Evolutionary conservation across 2,888 invertebrate species (phyloP).

Genomic region (Ophion slaviceki): DNA sequence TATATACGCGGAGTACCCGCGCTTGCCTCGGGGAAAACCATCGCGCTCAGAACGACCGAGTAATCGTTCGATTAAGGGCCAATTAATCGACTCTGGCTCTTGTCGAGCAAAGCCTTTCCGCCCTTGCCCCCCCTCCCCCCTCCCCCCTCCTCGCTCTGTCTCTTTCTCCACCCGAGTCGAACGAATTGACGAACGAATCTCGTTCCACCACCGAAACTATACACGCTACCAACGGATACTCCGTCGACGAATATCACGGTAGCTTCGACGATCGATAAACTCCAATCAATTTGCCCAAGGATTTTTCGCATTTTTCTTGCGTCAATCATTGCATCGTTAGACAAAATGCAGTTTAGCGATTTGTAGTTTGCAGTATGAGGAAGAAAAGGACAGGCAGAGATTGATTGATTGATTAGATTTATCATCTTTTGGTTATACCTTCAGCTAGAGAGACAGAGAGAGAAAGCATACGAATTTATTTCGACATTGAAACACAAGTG

Average conservation of each 20-base stretch:
- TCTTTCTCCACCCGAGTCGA: neutral
- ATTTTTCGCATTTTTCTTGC: neutral
- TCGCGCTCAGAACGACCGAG: constrained; percentile 61
- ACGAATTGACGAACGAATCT: constrained; percentile 55
- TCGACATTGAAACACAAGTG: neutral
- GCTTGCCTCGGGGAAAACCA: constrained; percentile 58
- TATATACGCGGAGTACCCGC: constrained; percentile 29
- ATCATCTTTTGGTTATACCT: neutral
- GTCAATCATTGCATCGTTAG: neutral
- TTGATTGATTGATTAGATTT: neutral
- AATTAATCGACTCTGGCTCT: constrained; percentile 71
- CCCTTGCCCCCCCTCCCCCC: neutral
- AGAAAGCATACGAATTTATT: neutral
- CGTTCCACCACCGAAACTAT: constrained; percentile 14
- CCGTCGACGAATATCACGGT: constrained; percentile 12
- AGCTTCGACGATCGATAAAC: constrained; percentile 29
- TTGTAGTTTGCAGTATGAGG: constrained; percentile 4
- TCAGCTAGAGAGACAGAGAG: neutral
- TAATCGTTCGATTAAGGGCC: constrained; percentile 75
- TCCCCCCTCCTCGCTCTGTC: neutral
- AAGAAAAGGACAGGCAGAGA: neutral
- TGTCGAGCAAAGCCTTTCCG: constrained; percentile 35
- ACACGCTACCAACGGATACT: constrained; percentile 20
- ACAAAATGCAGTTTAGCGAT: neutral
- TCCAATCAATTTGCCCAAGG: constrained; percentile 25